Base-by-base conservation (phyloP, 2,113 vertebrate genomes). In the Puffinus mauretanicus region DNA sequence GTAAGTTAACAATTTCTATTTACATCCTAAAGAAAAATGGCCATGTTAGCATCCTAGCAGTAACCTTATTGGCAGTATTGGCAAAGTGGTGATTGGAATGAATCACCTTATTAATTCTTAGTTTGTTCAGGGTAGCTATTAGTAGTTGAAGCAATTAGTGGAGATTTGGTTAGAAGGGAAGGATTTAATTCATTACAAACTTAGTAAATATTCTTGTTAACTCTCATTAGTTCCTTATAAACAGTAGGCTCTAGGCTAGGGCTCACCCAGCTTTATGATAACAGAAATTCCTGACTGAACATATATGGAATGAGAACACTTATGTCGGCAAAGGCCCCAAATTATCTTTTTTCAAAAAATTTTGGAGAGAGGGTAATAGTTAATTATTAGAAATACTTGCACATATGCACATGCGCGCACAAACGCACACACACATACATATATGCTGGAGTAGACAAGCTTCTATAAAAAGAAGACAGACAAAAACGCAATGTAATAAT, bases 391-490 rank as follows among this genome's bases (percentile, higher is more conserved):
- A 88, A 88, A 81, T 24, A 69, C 6, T 40, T 30, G 38, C 16
- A 20, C 7, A 34, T n/a, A 11, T 42, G 38, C 38, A 42, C 42
- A 38, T 38, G 36, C 36, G 42, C 11, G 12, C 42, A 42, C 42
- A 42, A 6, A 30, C 4, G 27, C 4, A 34, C 4, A 11, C 0
- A 1, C 1, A 11, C 1, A 27, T 7, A 36, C 38, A 40, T 34
- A 11, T 34, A 21, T 72, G 30, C 44, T 77, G 19, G 42, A 77
- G 40, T 70, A 58, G 29, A 42, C 4, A 58, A 82, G 14, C 15
- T 34, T 58, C 24, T 75, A 8, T 58, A 13, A 70, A 54, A 87
- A 70, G 76, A 70, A 76, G 26, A 83, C 8, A 46, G 67, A 30
- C 19, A 46, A 36, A 94, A 87, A 61, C 47, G 18, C 21, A 42